Evolutionary conservation across 2,113 vertebrate genomes (phyloP).

Genomic region (pig (Sus scrofa)): T2T-Sscrofa CM000819.6:17710501-17711000

Average conservation of each 20-base stretch:
- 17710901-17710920: neutral
- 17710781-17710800: neutral
- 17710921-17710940: slow-evolving; percentile 28
- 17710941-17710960: neutral
- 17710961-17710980: neutral
- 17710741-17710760: neutral
- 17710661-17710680: neutral
- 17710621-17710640: slow-evolving; percentile 43
- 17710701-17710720: neutral
- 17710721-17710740: neutral
- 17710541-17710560: slow-evolving; percentile 61
- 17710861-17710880: neutral
- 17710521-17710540: slow-evolving; percentile 78
- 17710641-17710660: slow-evolving; percentile 66
- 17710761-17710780: neutral
- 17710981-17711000: slow-evolving; percentile 48
- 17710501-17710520: slow-evolving; percentile 79
- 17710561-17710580: slow-evolving; percentile 60
- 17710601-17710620: slow-evolving; percentile 77
- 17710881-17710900: slow-evolving; percentile 20
- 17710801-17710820: neutral
- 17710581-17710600: slow-evolving; percentile 70
- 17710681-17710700: neutral
- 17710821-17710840: neutral
- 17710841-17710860: neutral